Conservation (phyloP, 2,113 vertebrate species). For the Albula glossodonta region DNA sequence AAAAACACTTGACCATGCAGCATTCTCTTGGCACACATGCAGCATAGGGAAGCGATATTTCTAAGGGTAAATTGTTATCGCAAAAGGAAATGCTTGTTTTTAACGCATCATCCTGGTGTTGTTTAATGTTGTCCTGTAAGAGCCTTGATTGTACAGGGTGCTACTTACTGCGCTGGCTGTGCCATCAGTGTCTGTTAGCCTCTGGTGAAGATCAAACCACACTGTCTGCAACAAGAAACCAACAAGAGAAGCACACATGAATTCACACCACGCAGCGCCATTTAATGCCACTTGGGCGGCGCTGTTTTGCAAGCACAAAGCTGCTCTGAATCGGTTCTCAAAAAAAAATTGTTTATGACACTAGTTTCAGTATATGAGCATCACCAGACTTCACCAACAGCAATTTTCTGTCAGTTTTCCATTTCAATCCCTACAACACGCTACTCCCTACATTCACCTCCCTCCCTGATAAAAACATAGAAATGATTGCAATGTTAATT, state of each 20-base stretch:
- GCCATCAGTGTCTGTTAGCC: conserved; percentile 87
- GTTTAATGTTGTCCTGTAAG: no score
- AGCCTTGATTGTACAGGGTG: neutral
- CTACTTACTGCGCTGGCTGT: conserved; percentile 81
- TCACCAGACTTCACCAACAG: no score
- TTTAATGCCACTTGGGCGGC: neutral
- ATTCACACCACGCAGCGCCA: conserved; percentile 45
- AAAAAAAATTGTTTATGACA: neutral
- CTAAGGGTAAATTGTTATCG: no score
- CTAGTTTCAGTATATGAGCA: neutral
- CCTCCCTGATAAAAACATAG: no score
- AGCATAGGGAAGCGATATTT: neutral
- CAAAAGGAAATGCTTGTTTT: no score
- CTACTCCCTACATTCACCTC: no score
- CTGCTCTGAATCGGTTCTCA: neutral
- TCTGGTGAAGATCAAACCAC: conserved; percentile 95
- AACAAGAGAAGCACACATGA: conserved; percentile 54
- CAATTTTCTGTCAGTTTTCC: no score
- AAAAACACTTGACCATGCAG: neutral
- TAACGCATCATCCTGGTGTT: no score
- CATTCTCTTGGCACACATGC: neutral
- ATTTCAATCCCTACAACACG: no score
- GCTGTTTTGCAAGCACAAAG: neutral
- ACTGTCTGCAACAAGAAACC: conserved; percentile 80
- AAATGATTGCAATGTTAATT: no score